phyloP scores from a whole-genome alignment of 2,888 invertebrate species.

The Hylaea fasciaria region DNA sequence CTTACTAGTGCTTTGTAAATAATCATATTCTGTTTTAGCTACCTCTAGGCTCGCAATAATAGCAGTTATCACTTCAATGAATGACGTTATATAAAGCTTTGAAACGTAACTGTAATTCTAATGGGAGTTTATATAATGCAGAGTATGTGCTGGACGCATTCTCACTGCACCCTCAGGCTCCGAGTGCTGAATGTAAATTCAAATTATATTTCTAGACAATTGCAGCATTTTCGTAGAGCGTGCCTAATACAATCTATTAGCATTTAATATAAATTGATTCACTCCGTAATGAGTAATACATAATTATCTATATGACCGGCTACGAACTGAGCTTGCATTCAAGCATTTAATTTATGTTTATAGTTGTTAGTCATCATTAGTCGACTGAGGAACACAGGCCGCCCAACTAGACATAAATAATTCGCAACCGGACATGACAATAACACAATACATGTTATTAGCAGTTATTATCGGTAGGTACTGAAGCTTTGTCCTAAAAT shows the following conservation, averaged over 20 bases:
- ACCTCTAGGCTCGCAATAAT: not conserved
- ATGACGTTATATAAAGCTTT: slow-evolving; percentile 18
- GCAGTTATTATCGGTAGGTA: not conserved
- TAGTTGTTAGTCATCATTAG: slow-evolving; percentile 14
- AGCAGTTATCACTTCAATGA: slow-evolving; percentile 16
- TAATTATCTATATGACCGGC: not conserved
- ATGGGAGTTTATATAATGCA: slow-evolving; percentile 20
- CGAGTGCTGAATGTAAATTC: slow-evolving; percentile 15
- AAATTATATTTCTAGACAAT: slow-evolving; percentile 18
- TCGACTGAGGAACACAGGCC: not conserved
- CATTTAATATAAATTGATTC: not conserved
- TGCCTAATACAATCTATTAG: not conserved
- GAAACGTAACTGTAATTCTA: slow-evolving; percentile 24
- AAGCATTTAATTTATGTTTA: slow-evolving; percentile 19
- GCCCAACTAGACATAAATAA: slow-evolving; percentile 2
- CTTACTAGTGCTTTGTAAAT: too few relatives aligned
- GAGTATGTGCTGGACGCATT: slow-evolving; percentile 17
- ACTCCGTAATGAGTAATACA: not conserved
- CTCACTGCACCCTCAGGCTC: slow-evolving; percentile 22
- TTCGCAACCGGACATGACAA: not conserved
- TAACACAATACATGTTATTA: not conserved
- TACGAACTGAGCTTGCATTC: not conserved
- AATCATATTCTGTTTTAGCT: too few relatives aligned
- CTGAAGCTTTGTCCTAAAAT: too few relatives aligned
- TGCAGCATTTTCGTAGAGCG: not conserved